Percentiles rank a stretch among this genome's conserved stretches.
Evolutionary conservation across 2,888 invertebrate species (phyloP).

Genomic region (Andrena camellia): DNA sequence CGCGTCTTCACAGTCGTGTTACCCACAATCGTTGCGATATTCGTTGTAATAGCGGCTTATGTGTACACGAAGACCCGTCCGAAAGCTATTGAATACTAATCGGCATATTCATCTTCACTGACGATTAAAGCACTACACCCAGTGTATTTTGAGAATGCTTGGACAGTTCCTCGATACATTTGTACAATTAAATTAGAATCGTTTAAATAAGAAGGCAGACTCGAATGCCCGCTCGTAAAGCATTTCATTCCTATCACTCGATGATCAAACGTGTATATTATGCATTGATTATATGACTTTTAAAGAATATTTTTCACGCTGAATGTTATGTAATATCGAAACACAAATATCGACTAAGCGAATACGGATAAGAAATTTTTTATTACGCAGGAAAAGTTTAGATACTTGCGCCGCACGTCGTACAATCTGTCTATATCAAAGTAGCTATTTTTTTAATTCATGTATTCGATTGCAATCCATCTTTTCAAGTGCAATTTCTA

Average conservation of each 20-base stretch:
- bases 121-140: constrained; percentile 23
- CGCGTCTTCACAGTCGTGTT: constrained; percentile 92
- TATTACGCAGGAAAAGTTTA: constrained; percentile 27
- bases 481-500: constrained; percentile 41
- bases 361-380: constrained; percentile 46
- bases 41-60: constrained; percentile 90
- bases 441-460: constrained; percentile 45
- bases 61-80: constrained; percentile 93
- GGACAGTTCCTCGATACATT: constrained; percentile 62
- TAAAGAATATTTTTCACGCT: constrained; percentile 58
- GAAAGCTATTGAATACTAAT: constrained; percentile 81
- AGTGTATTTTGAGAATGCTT: constrained; percentile 54
- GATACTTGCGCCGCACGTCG: constrained; percentile 36
- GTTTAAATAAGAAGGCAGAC: constrained; percentile 43
- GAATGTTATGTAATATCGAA: constrained; percentile 36
- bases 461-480: constrained; percentile 42
- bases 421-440: constrained; percentile 39
- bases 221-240: constrained; percentile 23
- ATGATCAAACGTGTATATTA: constrained; percentile 40
- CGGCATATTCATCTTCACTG: constrained; percentile 23
- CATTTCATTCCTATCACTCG: constrained; percentile 45
- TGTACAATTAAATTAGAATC: constrained; percentile 50
- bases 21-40: constrained; percentile 90
- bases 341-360: constrained; percentile 41
- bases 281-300: constrained; percentile 45